Evolutionary conservation across 2,888 invertebrate species (phyloP), one percentile per base, ranked within the genome.

Genomic region (Gisinianus flammeolus): DNA sequence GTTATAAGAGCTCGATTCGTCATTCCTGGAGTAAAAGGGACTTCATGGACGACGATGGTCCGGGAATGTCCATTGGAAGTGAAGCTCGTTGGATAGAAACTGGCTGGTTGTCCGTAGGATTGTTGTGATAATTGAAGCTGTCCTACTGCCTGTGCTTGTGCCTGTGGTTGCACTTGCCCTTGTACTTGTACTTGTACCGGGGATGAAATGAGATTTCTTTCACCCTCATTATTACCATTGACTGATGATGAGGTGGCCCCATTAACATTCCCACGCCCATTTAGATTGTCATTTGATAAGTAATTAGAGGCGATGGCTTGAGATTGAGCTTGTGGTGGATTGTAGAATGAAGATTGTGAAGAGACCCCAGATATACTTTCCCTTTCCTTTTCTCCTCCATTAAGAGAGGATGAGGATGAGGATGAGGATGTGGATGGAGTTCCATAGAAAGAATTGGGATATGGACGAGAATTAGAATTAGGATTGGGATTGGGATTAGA

Each of bases 11-110:
- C 79, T 22, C 79, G 70, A 58, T 79, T 76, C 2, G 64, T 30
- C n/a, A 74, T 30, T 64, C 70, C 74, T 26, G 16, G 58, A 19
- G 35, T 16, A 24, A 26, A 58, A n/a, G 77, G 69, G 31, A 78
- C 52, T 73, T 80, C 78, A 44, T 80, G 80, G 33, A 80, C 71
- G 19, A 80, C 78, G 24, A 80, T 78, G 12, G 80, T 76, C 10
- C 73, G 67, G 30, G 78, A 72, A 54, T 78, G 78, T 3, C 62
- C 75, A 52, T 52, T 71, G 66, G 75, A 52, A 30, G 69, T 52
- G 52, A 35, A 74, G 22, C 74, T 74, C 1, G 66, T 74, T 3
- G 74, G 74, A 30, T 52, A 74, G 6, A 44, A n/a, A 44, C 5
- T 24, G 2, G 66, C 31, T 0, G 30, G 33, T 28, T 16, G 24